These are phyloP conservation scores for Parnassius orleans DNA, from an alignment of 2,888 invertebrate species.

Conservation along the genomic window DNA sequence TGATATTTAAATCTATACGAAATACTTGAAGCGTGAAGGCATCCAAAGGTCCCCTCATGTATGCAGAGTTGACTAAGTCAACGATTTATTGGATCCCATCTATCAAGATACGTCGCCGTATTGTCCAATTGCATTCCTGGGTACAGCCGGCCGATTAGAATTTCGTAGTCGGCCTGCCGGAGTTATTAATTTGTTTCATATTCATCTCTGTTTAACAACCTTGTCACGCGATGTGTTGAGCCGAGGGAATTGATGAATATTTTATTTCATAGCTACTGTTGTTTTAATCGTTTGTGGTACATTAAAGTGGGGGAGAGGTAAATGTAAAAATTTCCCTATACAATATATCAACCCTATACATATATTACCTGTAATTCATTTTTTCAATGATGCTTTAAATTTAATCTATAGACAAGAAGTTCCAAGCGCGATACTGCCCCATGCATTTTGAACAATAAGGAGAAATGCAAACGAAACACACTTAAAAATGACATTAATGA, in stretches of 20 bases:
- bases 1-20: constrained; percentile 22
- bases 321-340: no score
- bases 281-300: no score
- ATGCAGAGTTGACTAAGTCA: constrained; percentile 46
- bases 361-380: no score
- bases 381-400: no score
- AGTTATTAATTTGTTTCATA: constrained; percentile 44
- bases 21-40: constrained; percentile 36
- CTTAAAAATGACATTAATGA: no score
- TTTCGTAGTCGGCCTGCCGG: constrained; percentile 48
- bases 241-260: constrained; percentile 18
- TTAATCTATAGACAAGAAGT: no score
- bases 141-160: constrained; percentile 41
- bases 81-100: constrained; percentile 67
- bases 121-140: constrained; percentile 67
- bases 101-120: constrained; percentile 57
- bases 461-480: no score
- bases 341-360: no score
- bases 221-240: constrained; percentile 19
- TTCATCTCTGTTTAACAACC: constrained; percentile 33
- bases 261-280: constrained; percentile 6
- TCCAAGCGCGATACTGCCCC: no score
- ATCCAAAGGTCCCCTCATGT: constrained; percentile 36
- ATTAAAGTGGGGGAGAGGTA: no score
- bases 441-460: no score